Evolutionary conservation across 2,113 vertebrate genomes (phyloP), one percentile per base, ranked within the genome.

Genomic region (Blennius ocellaris): DNA sequence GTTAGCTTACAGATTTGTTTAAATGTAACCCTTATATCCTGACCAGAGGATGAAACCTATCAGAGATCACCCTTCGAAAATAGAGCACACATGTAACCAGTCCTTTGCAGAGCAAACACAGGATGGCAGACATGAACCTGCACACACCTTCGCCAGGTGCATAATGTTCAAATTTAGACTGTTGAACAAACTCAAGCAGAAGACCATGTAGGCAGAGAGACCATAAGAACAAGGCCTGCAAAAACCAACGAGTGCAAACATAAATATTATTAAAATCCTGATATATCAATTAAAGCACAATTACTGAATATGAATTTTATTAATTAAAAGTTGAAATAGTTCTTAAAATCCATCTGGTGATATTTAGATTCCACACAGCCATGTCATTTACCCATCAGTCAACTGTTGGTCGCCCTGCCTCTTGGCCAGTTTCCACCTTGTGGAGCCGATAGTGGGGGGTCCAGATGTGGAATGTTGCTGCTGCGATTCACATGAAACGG

Each of bases 401-500:
- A 65, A 48, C 67, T 9, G 7, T 8, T 5, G 5, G 53, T 3
- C 2, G 11, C 15, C 0, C 10, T 50, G 53, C 48, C 39, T 64
- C 58, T 51, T 30, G 9, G 2, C 6, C 11, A 45, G 8, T 74
- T 85, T 84, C 63, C 66, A 58, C 60, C 80, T 52, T 80, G 73
- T 75, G 77, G 69, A 88, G 64, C 50, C 54, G 55, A n/a, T 50
- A 7, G 58, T 39, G 45, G 54, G 72, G 69, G 53, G 58, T 78
- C 82, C 73, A 82, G 65, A 73, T 78, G 78, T 67, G 62, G 21
- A 40, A 49, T 45, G 45, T 66, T 41, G 17, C 47, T 45, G 58
- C 64, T 51, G n/a, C 43, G 69, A 4, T 30, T 78, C 36, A 64
- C 78, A 78, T 59, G 48, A 81, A 78, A 69, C 60, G 60, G 74